A percentile compares a stretch with the other conserved stretches of the same genome.
These are phyloP conservation scores for Sebastes itinus DNA, from an alignment of 2,797 vertebrate genomes.

Conservation along the genomic window DNA sequence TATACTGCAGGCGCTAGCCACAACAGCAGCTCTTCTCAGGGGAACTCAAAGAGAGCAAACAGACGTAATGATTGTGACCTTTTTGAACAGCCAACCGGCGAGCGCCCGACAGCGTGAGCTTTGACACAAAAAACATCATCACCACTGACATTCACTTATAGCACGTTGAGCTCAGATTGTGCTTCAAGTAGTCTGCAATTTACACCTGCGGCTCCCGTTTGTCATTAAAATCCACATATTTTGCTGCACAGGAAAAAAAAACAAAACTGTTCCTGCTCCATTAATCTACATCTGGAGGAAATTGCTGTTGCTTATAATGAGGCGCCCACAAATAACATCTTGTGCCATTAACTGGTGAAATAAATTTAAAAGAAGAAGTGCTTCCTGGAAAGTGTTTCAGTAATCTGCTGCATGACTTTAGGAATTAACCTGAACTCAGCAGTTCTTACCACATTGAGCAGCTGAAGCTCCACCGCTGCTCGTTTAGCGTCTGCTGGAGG, in stretches of 20 bases:
- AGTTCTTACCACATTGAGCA: constrained; percentile 3
- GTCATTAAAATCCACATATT: not conserved
- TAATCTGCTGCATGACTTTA: not conserved
- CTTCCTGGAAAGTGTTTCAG: not conserved
- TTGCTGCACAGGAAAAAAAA: not conserved
- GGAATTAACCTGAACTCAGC: not conserved
- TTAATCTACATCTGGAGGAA: constrained; percentile 49
- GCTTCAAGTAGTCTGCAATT: constrained; percentile 25
- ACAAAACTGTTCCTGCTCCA: not conserved
- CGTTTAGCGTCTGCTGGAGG: not conserved
- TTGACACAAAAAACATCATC: not conserved
- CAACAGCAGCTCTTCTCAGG: not conserved
- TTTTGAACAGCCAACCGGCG: constrained; percentile 17
- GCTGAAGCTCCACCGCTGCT: not conserved
- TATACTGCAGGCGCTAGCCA: not conserved
- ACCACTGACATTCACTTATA: constrained; percentile 14
- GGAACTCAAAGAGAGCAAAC: not conserved
- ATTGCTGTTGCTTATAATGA: constrained; percentile 28
- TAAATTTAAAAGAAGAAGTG: not conserved
- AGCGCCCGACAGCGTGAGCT: constrained; percentile 10
- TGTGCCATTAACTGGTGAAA: not conserved
- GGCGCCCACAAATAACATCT: constrained; percentile 8
- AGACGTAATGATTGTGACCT: constrained; percentile 26
- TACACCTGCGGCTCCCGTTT: not conserved
- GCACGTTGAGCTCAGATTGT: constrained; percentile 8